phyloP scores from a whole-genome alignment of 2,797 vertebrate species.

The Hoplostethus mediterraneus region DNA sequence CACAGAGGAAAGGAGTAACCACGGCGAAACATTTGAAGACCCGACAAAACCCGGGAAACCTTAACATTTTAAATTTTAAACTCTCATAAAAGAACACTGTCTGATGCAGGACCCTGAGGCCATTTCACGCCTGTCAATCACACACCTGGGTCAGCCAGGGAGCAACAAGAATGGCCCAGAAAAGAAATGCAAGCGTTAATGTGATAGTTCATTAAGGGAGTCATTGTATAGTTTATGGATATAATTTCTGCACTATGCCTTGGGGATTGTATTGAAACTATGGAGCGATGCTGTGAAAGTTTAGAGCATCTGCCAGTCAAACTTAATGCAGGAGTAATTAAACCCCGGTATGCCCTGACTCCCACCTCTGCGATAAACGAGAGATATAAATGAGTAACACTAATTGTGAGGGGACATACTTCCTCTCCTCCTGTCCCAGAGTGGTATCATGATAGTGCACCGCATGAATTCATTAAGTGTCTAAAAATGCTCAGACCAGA shows the following conservation, averaged over 20 bases:
- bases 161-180: constrained; percentile 7
- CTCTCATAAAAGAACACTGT: constrained; percentile 12
- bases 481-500: constrained; percentile 58
- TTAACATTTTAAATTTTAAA: background rate
- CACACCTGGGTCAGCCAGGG: constrained; percentile 37
- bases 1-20: constrained; percentile 7
- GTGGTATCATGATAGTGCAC: constrained; percentile 52
- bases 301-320: constrained; percentile 71
- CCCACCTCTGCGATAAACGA: constrained; percentile 74
- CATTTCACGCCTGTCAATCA: constrained; percentile 41
- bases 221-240: constrained; percentile 62
- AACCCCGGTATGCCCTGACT: constrained; percentile 55
- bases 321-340: constrained; percentile 77
- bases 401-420: constrained; percentile 72
- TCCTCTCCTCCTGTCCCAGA: constrained; percentile 51
- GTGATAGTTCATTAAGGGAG: constrained; percentile 61
- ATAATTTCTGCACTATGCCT: constrained; percentile 51
- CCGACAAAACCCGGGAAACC: background rate
- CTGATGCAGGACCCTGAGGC: constrained; percentile 16
- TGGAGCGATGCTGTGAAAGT: constrained; percentile 49
- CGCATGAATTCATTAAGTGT: constrained; percentile 73
- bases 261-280: constrained; percentile 51
- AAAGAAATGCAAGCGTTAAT: constrained; percentile 40
- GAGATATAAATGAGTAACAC: constrained; percentile 76
- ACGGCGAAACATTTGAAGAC: background rate